Base-by-base conservation (phyloP, 2,113 vertebrate genomes). In the Hemicordylus capensis region DNA sequence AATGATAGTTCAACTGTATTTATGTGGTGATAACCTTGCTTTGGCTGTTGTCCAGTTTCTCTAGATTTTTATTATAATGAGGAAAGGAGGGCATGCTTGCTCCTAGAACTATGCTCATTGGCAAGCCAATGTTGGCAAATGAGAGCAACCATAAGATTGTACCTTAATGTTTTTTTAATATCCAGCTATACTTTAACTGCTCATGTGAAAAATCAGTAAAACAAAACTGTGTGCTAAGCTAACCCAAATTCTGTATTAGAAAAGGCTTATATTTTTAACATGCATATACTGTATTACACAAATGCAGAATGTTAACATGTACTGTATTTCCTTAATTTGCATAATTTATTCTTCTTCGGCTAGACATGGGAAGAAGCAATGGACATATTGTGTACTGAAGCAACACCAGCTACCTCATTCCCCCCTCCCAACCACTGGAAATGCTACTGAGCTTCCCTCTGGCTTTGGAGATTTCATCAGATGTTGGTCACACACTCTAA, bases 1-100 rank as follows among this genome's bases (percentile, higher is more conserved):
- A 80, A 73, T 72, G 67, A 34, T 44, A 31, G 31, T 44, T 61
- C 56, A 63, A 26, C 39, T 74, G 20, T 56, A 83, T 74, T 83
- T 83, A 44, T 83, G 10, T 63, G 69, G 81, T 61, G 56, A 83
- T 83, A 72, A 82, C 28, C 54, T 28, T 72, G 37, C 39, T 44
- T 72, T 82, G 80, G 80, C 80, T 58, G 80, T 59, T 74, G 39
- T 74, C 70, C 70, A 61, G 28, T 63, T 34, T 34, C 69, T 61
- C 56, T 46, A 22, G 20, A 3, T 63, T 74, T 83, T 61, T 63
- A 74, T 46, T 46, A 19, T 61, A 61, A 34, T 61, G 56, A 17
- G 34, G 42, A 58, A 56, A 37, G 31, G 31, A n/a, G 15, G n/a
- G 15, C 1, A 66, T 24, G 63, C 42, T 56, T 58, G 76, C 67